Conservation (phyloP, 2,888 invertebrate species). For the Pelosia muscerda region DNA sequence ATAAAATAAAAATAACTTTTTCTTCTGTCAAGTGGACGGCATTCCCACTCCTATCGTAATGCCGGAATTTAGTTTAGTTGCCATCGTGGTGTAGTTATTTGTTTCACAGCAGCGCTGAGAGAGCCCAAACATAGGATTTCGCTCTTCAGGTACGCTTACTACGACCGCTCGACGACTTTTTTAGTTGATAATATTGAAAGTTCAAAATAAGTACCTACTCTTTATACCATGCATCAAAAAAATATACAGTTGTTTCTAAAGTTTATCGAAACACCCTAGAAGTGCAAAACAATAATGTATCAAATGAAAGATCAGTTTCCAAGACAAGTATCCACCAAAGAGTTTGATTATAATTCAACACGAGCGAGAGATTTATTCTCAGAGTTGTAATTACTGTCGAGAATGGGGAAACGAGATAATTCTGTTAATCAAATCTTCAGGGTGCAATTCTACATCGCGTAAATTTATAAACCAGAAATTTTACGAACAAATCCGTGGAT, state of each 20-base stretch:
- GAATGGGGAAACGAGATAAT: neutral
- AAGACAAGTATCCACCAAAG: neutral
- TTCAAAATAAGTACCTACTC: no score
- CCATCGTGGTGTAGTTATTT: no score
- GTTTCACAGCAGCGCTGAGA: no score
- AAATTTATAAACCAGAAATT: neutral
- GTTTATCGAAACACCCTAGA: neutral
- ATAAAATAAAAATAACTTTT: no score
- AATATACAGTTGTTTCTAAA: neutral
- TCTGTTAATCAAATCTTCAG: conserved; percentile 3
- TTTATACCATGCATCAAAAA: no score
- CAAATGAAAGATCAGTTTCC: neutral
- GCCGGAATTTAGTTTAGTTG: no score
- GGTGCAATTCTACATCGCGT: neutral
- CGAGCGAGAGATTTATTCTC: neutral
- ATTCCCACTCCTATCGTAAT: no score
- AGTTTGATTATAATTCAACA: conserved; percentile 5
- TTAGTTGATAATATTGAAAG: no score
- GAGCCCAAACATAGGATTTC: no score
- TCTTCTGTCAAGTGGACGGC: no score
- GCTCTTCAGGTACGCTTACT: no score
- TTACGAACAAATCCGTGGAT: neutral
- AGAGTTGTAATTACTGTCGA: neutral
- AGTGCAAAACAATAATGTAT: neutral
- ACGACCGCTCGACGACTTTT: no score